Percentiles rank a stretch among this genome's conserved stretches.
Evolutionary conservation across 53 echinoderm and acorn worm genomes (phyloP).

Genomic region (Echinarachnius parma): DNA sequence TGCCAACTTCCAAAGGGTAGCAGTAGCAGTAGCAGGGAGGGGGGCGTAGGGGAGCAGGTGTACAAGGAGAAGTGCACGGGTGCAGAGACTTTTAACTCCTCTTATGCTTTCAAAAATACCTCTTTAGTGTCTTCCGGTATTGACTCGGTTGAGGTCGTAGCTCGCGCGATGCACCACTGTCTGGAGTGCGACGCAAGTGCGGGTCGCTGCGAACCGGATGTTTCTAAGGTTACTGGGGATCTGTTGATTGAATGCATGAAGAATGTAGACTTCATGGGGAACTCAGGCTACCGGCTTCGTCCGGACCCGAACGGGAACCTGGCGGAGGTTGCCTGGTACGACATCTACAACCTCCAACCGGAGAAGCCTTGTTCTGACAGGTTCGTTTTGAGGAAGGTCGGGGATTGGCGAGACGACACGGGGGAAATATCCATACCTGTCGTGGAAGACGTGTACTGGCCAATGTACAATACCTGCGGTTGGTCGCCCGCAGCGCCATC

Average conservation of each 20-base stretch:
- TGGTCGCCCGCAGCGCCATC: background rate
- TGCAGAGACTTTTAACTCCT: constrained; percentile 41
- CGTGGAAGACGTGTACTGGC: constrained; percentile 41
- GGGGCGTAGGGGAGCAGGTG: background rate
- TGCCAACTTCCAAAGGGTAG: constrained; percentile 41
- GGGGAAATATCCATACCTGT: constrained; percentile 7
- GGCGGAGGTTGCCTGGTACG: constrained; percentile 60
- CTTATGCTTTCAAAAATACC: constrained; percentile 43
- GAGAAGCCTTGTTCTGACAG: constrained; percentile 18
- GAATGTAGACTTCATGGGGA: constrained; percentile 57
- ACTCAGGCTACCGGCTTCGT: constrained; percentile 48
- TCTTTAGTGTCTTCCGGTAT: constrained; percentile 53
- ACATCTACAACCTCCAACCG: constrained; percentile 68
- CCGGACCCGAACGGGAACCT: constrained; percentile 61
- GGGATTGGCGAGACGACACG: constrained; percentile 12
- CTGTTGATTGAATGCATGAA: constrained; percentile 64
- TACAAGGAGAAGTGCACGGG: constrained; percentile 47
- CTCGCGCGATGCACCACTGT: constrained; percentile 52
- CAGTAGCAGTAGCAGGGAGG: no score
- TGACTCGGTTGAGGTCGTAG: constrained; percentile 77
- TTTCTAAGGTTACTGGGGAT: constrained; percentile 14
- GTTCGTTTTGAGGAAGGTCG: background rate
- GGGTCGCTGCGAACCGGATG: background rate
- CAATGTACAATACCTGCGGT: constrained; percentile 13
- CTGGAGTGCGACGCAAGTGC: constrained; percentile 44